Evolutionary conservation across 2,113 vertebrate species (phyloP).

Genomic region (Telmatochromis sp.): DNA sequence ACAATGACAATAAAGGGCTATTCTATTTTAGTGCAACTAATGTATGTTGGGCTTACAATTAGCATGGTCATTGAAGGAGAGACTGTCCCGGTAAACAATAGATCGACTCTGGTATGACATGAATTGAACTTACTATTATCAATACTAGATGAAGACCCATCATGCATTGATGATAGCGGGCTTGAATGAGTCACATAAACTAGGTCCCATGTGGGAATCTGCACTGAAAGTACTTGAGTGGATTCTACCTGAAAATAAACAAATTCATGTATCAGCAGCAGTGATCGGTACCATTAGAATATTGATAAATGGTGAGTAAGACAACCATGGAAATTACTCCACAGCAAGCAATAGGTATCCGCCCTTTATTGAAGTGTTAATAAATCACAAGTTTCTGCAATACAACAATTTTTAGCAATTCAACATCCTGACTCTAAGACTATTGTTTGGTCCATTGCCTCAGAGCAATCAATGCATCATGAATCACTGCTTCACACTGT

Average conservation of each 20-base stretch:
- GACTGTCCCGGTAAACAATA: rapidly evolving
- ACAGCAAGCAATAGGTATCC: background rate
- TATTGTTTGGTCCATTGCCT: background rate
- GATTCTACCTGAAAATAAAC: background rate
- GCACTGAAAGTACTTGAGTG: background rate
- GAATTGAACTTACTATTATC: background rate
- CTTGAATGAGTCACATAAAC: background rate
- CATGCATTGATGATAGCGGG: background rate
- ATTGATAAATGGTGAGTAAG: background rate
- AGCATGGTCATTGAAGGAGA: background rate
- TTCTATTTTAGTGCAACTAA: background rate
- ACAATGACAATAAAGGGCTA: background rate
- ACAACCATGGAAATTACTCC: background rate
- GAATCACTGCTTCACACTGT: background rate
- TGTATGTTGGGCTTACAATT: background rate
- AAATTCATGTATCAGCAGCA: background rate
- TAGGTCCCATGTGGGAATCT: background rate
- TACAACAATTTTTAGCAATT: background rate
- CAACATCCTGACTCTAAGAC: background rate
- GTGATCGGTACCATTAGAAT: rapidly evolving
- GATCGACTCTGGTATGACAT: background rate
- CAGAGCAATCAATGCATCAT: background rate
- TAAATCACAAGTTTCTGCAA: rapidly evolving
- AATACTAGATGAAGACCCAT: rapidly evolving
- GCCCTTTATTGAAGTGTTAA: background rate